phyloP scores from a whole-genome alignment of 2,113 vertebrate species.

The Carettochelys insculpta region DNA sequence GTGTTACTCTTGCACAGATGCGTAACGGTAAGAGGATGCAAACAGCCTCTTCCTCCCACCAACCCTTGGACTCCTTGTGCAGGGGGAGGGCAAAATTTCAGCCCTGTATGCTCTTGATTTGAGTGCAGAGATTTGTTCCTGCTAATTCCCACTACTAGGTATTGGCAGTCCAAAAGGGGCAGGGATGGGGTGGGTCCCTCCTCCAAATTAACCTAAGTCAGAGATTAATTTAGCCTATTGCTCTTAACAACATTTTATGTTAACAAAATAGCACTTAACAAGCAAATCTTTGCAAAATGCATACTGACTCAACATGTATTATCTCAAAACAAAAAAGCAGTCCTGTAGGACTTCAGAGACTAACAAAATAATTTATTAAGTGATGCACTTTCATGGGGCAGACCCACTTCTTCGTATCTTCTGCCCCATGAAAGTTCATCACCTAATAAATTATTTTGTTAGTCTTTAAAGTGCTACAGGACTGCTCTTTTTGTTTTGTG shows the following conservation, averaged over 20 bases:
- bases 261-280: background rate
- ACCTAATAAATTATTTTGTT: too few relatives aligned
- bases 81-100: background rate
- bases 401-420: too few relatives aligned
- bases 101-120: background rate
- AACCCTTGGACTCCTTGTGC: background rate
- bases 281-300: slow-evolving; percentile 6
- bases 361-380: too few relatives aligned
- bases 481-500: too few relatives aligned
- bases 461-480: too few relatives aligned
- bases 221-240: slow-evolving; percentile 1
- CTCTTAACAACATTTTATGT: slow-evolving; percentile 15
- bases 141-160: background rate
- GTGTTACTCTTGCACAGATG: background rate
- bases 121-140: background rate
- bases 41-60: background rate
- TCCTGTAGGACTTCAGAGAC: too few relatives aligned
- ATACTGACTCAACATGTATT: background rate
- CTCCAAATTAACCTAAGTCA: accelerated
- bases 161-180: background rate
- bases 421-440: too few relatives aligned
- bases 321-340: too few relatives aligned
- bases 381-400: too few relatives aligned
- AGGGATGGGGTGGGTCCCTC: background rate
- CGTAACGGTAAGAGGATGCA: background rate